Base-by-base conservation (phyloP, 2,888 invertebrate genomes). In the Diaperis boleti region DNA sequence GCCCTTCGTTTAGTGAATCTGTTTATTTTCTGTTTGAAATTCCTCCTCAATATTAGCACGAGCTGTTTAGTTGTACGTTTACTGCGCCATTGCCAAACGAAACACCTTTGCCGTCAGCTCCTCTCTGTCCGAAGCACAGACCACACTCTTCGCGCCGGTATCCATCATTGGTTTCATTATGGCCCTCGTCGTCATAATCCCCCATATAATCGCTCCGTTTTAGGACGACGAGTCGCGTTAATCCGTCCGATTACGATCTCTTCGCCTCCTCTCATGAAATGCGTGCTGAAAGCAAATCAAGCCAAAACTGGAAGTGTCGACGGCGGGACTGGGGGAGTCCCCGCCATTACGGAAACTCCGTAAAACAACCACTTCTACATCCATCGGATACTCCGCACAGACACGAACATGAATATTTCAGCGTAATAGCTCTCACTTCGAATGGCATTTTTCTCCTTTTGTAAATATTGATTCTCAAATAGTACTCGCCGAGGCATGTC, bases 331-430 rank as follows among this genome's bases (percentile, higher is more conserved):
- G 67, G 67, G 65, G 62, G 62, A 50, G 20, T 22, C 47, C 15
- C 47, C 71, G 71, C 72, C 71, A 72, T 71, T 74, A 72, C 70
- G 68, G 71, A 72, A 71, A 54, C 67, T 71, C 69, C 69, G 72
- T 68, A 69, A 73, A 74, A 75, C 70, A 74, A 74, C 74, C 74
- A 74, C 75, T 75, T 72, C n/a, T 73, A 73, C 76, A 78, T 78
- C 78, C 76, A 75, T 70, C 69, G 73, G 72, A 74, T 75, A 74
- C 70, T 67, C 70, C 63, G 67, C 69, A 70, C 68, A 75, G 77
- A 78, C 77, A 78, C 78, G 77, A 76, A 76, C 78, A 76, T 74
- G 78, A 78, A 79, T 78, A 77, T 78, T 76, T 77, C 76, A 76
- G 68, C 68, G 72, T 76, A 75, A 74, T 74, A 69, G 74, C 72